phyloP scores from a whole-genome alignment of 1,140 invertebrate species.

The Hylyphantes graminicola region DNA sequence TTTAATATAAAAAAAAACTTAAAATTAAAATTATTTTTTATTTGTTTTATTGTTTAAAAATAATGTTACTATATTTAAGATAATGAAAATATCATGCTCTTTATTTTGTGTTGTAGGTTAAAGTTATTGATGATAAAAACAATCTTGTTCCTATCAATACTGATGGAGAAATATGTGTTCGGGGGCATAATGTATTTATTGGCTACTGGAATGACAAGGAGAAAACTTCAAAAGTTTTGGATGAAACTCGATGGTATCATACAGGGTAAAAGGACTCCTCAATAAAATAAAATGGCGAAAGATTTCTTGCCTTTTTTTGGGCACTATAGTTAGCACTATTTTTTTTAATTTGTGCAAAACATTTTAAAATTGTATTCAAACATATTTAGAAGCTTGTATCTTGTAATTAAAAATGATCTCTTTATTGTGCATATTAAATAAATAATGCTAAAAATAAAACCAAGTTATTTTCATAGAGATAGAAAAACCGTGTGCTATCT shows the following conservation, averaged over 20 bases:
- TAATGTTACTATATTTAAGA: background rate
- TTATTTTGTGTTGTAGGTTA: slow-evolving; percentile 67
- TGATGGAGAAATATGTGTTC: slow-evolving; percentile 83
- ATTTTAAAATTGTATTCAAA: background rate
- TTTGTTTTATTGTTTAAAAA: background rate
- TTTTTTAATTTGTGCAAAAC: background rate
- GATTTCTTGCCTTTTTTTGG: background rate
- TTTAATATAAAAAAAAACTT: background rate
- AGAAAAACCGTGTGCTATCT: no score
- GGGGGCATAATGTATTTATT: slow-evolving; percentile 85
- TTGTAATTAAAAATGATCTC: background rate
- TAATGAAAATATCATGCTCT: background rate
- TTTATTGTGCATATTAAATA: background rate
- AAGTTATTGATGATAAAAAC: slow-evolving; percentile 80
- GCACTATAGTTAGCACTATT: background rate
- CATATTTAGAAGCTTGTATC: background rate
- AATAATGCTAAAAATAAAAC: background rate
- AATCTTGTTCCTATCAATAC: slow-evolving; percentile 78
- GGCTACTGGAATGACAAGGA: slow-evolving; percentile 86
- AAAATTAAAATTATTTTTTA: background rate
- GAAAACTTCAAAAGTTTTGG: slow-evolving; percentile 81
- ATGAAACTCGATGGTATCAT: slow-evolving; percentile 82
- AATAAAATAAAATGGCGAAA: background rate
- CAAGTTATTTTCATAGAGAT: no score
- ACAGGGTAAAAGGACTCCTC: slow-evolving; percentile 78